phyloP scores from a whole-genome alignment of 2,797 vertebrate genomes.

The Gorsachius magnificus region DNA sequence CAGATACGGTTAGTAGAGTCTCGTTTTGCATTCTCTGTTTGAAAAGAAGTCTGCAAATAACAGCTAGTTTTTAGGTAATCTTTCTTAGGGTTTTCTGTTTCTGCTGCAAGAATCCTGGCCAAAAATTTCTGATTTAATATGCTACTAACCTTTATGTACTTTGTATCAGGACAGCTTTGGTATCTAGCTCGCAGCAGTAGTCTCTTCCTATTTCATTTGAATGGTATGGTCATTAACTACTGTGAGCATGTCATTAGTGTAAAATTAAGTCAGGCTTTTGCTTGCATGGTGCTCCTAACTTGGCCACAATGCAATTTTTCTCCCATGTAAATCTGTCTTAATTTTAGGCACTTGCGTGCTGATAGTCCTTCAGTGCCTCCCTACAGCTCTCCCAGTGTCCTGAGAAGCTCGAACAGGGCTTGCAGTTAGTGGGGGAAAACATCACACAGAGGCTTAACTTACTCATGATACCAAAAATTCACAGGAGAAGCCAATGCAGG shows the following conservation, averaged over 20 bases:
- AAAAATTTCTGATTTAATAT: background rate
- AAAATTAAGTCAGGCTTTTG: background rate
- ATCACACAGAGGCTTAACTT: background rate
- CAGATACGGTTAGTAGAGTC: background rate
- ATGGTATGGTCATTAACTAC: background rate
- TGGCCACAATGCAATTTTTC: background rate
- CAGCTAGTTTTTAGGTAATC: background rate
- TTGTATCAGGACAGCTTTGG: background rate
- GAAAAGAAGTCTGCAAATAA: background rate
- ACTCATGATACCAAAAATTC: background rate
- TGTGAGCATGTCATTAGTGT: background rate
- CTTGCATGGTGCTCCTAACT: background rate
- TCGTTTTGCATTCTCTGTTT: background rate
- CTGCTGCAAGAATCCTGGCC: background rate
- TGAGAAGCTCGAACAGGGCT: background rate
- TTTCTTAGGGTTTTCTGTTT: background rate
- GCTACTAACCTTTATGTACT: background rate
- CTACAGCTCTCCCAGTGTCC: background rate
- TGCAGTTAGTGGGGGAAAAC: background rate
- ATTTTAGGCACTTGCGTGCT: background rate
- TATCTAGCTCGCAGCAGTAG: background rate
- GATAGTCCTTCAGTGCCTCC: background rate
- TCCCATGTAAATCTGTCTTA: background rate
- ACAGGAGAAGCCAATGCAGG: rapidly evolving
- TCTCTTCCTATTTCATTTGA: background rate